Percentiles rank a stretch among this genome's conserved stretches.
phyloP scores from a whole-genome alignment of 2,113 vertebrate genomes.

The Thalassarche chlororhynchos region DNA sequence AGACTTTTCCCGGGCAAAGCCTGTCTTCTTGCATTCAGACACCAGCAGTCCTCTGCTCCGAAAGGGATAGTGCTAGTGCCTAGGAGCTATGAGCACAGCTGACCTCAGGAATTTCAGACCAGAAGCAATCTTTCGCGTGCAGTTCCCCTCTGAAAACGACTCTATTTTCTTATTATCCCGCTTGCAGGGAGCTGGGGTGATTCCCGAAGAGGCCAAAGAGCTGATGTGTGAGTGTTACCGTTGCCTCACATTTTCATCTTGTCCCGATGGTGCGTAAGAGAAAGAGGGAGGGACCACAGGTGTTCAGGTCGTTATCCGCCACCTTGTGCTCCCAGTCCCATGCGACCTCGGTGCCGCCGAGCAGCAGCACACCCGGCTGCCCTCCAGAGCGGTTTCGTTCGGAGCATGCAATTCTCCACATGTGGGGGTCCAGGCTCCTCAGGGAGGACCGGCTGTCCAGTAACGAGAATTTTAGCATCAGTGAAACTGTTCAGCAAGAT shows the following conservation, averaged over 20 bases:
- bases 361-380: background rate
- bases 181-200: background rate
- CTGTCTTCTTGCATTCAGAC: rapidly evolving
- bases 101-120: background rate
- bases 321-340: background rate
- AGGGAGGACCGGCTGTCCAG: background rate
- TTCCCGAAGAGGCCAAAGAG: background rate
- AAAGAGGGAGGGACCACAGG: background rate
- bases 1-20: background rate
- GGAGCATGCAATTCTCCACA: background rate
- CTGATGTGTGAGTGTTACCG: background rate
- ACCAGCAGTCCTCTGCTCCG: rapidly evolving
- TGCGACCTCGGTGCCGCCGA: rapidly evolving
- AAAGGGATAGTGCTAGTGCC: background rate
- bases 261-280: rapidly evolving
- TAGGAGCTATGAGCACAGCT: background rate
- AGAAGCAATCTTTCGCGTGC: background rate
- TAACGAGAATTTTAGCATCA: background rate
- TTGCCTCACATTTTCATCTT: background rate
- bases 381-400: rapidly evolving
- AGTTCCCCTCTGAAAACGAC: background rate
- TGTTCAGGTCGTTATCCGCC: rapidly evolving
- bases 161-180: background rate
- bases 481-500: background rate
- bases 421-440: rapidly evolving